phyloP scores from a whole-genome alignment of 2,113 vertebrate species.

The Alaudala cheleensis region DNA sequence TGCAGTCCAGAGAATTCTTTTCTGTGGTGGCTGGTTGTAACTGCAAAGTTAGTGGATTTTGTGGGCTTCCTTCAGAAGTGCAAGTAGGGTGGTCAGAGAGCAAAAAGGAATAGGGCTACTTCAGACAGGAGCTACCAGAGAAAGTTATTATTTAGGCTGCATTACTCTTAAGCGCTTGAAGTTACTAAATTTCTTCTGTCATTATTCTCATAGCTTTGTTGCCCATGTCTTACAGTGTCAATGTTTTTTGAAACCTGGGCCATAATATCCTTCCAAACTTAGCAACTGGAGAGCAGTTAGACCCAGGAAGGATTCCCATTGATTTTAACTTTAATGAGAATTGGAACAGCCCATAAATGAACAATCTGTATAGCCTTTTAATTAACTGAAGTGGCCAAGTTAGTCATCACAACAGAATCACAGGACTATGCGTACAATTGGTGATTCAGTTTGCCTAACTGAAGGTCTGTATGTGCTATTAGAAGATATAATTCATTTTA shows the following conservation, averaged over 20 bases:
- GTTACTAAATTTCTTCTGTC: neutral
- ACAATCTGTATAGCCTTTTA: conserved; percentile 16
- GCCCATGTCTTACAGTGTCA: neutral
- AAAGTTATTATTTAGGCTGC: neutral
- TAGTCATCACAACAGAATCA: conserved; percentile 10
- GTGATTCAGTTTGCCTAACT: neutral
- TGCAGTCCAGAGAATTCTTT: conserved; percentile 32
- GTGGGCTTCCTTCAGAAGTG: neutral
- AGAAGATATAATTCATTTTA: conserved; percentile 7
- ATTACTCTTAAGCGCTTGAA: neutral
- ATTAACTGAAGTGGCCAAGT: conserved; percentile 14
- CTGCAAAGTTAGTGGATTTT: neutral
- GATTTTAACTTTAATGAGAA: neutral
- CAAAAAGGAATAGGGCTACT: neutral
- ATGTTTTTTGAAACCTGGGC: neutral
- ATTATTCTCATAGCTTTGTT: neutral
- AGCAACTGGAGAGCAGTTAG: neutral
- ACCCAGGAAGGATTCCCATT: neutral
- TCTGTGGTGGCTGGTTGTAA: neutral
- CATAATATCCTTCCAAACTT: neutral
- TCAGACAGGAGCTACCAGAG: neutral
- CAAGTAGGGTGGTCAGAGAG: neutral
- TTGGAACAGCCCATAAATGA: neutral
- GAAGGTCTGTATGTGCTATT: neutral
- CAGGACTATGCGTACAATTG: neutral